Base-by-base conservation (phyloP, 2,888 invertebrate genomes). In the Thelaira solivaga region DNA sequence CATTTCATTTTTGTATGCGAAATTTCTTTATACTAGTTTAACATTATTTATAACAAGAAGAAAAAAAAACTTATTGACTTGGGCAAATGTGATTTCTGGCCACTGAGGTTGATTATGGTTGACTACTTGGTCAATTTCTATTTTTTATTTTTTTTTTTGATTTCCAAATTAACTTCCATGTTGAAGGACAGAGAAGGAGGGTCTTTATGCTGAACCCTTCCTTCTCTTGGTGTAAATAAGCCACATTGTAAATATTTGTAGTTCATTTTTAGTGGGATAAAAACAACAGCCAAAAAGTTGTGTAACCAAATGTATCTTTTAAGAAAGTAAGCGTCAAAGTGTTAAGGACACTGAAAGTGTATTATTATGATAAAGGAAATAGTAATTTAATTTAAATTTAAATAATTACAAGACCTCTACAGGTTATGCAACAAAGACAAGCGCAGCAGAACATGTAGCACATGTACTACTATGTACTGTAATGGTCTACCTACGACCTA, bases 31-130 rank as follows among this genome's bases (percentile, higher is more conserved):
- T 69, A n/a, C n/a, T n/a, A n/a, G n/a, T n/a, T n/a, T n/a, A n/a
- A n/a, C n/a, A n/a, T n/a, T n/a, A n/a, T n/a, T n/a, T n/a, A n/a
- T n/a, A n/a, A n/a, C n/a, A n/a, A n/a, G n/a, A n/a, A n/a, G n/a
- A n/a, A n/a, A 71, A 71, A 49, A 69, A 39, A 75, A 75, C 69
- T 78, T 78, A 78, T 78, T 74, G 75, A 75, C 75, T 78, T 71
- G 75, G 53, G 61, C 78, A 85, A 85, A 86, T 86, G 86, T 85
- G 85, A 86, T 86, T 85, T 83, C 84, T 81, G 85, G 86, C 86
- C 85, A 86, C 86, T 83, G 84, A 85, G 86, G 85, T 85, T 85
- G 86, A 85, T 85, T 85, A 86, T 86, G 85, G 86, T 85, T 84
- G 84, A 82, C 83, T 74, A 69, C 65, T 74, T 78, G 78, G 78